Evolutionary conservation across 2,888 invertebrate species (phyloP).

Genomic region (Lydus trimaculatus): DNA sequence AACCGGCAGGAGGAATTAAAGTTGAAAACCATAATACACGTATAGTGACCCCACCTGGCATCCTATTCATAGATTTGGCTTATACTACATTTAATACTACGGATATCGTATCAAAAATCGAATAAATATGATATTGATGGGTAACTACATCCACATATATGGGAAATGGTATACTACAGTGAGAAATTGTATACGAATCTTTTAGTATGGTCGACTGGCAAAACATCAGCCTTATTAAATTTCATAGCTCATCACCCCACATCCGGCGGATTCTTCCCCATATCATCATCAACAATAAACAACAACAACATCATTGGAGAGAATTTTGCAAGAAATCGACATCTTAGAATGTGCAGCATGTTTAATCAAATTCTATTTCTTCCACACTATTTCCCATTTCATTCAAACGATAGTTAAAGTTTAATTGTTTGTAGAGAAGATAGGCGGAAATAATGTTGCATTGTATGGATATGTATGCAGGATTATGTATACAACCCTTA

Average conservation of each 20-base stretch:
- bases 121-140: conserved; percentile 1
- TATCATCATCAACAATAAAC: neutral
- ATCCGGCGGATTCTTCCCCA: conserved; percentile 1
- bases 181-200: neutral
- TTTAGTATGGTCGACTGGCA: conserved; percentile 5
- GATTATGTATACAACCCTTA: neutral
- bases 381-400: conserved; percentile 20
- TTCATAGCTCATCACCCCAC: conserved; percentile 5
- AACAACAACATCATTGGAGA: neutral
- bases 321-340: neutral
- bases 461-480: neutral
- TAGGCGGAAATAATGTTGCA: conserved; percentile 29
- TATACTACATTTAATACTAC: neutral
- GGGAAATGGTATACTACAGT: conserved; percentile 6
- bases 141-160: conserved; percentile 1
- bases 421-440: conserved; percentile 29
- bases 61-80: neutral
- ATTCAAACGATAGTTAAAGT: conserved; percentile 18
- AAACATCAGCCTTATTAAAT: conserved; percentile 8
- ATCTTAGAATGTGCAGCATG: neutral
- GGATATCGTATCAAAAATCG: neutral
- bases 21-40: conserved; percentile 4
- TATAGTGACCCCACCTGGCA: neutral
- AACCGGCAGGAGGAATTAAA: conserved; percentile 25
- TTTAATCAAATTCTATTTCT: conserved; percentile 9